Conservation (phyloP, 2,113 vertebrate genomes). For the Centropus unirufus region DNA sequence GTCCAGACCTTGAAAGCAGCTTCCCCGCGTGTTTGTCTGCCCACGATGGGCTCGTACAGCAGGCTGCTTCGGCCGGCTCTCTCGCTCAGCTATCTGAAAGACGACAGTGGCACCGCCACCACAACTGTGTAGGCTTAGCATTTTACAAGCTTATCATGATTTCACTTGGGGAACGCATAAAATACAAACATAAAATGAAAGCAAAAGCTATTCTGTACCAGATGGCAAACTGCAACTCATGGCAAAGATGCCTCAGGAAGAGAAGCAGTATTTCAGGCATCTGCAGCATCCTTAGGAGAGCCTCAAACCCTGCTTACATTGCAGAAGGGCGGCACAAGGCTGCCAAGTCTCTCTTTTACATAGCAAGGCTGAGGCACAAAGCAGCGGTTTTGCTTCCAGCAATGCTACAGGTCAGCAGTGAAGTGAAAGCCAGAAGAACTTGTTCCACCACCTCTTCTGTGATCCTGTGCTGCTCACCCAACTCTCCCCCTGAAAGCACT, state of each 20-base stretch:
- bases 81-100: not conserved
- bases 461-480: not conserved
- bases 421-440: not conserved
- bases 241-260: not conserved
- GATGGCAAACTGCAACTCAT: not conserved
- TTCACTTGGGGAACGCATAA: not conserved
- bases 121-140: not conserved
- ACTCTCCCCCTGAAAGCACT: not conserved
- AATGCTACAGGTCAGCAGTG: not conserved
- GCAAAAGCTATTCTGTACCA: not conserved
- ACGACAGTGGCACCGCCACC: not conserved
- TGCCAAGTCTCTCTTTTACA: not conserved
- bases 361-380: not conserved
- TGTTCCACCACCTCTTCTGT: not conserved
- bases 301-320: not conserved
- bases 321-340: not conserved
- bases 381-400: not conserved
- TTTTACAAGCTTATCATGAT: not conserved
- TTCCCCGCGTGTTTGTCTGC: not conserved
- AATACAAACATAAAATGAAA: not conserved
- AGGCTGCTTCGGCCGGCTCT: not conserved
- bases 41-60: fast-evolving
- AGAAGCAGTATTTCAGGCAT: not conserved
- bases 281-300: not conserved
- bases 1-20: not conserved